phyloP scores from a whole-genome alignment of 2,888 invertebrate genomes.

The Agonopterix subpropinquella region DNA sequence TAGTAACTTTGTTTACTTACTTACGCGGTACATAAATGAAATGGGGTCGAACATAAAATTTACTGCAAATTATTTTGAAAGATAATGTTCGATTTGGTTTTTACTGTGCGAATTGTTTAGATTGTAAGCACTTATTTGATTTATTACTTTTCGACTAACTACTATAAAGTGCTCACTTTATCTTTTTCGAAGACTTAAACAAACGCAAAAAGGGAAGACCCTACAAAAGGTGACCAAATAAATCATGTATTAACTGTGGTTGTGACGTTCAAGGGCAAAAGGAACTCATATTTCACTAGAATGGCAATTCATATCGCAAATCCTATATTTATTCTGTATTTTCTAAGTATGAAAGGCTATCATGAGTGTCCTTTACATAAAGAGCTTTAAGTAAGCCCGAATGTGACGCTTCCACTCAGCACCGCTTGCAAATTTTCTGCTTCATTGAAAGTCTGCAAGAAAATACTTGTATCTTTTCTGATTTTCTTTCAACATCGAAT shows the following conservation, averaged over 20 bases:
- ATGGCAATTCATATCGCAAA: no score
- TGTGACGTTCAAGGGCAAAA: constrained; percentile 10
- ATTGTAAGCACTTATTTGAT: no score
- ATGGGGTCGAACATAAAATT: no score
- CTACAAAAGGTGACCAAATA: not conserved
- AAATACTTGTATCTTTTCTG: constrained; percentile 16
- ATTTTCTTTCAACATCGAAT: constrained; percentile 18
- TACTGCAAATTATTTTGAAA: no score
- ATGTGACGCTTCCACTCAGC: constrained; percentile 25
- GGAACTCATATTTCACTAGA: constrained; percentile 3
- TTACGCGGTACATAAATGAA: no score
- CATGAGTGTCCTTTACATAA: constrained; percentile 12
- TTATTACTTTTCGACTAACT: no score
- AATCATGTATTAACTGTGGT: constrained; percentile 5
- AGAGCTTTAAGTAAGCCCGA: constrained; percentile 16
- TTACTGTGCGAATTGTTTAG: no score
- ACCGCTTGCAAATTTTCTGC: constrained; percentile 28
- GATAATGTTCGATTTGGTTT: no score
- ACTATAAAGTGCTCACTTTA: not conserved
- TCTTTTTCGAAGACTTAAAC: not conserved
- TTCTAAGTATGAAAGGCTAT: not conserved
- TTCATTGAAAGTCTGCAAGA: constrained; percentile 20
- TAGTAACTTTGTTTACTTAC: no score
- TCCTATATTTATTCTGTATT: not conserved
- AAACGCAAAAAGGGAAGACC: not conserved